Evolutionary conservation across 2,113 vertebrate genomes (phyloP), one percentile per base, ranked within the genome.

Genomic region (Hoplias malabaricus): DNA sequence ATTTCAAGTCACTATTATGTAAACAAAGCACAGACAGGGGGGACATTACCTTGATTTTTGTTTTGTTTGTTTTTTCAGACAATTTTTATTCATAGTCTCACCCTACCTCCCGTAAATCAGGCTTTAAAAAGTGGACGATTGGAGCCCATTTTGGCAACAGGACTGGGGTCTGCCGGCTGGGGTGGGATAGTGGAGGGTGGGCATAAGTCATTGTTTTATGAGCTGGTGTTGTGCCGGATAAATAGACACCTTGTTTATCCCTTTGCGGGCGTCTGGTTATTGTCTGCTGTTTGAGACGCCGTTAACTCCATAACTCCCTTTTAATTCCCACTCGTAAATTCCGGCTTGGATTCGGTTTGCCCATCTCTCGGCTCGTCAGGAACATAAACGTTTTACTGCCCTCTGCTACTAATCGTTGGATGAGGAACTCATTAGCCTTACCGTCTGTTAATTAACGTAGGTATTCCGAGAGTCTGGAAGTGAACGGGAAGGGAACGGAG

Each of bases 171-270:
- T 53, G 54, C 25, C 74, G 79, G 82, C 79, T 83, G 82, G 67
- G 74, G 81, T 84, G 77, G 83, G 86, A 87, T 86, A 78, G 84
- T 85, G 86, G 83, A 81, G 78, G 82, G 82, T 78, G 83, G 87
- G 84, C 87, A 77, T 87, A 85, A 85, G 85, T 88, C 84, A 84
- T 74, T 72, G 65, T 85, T 91, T 91, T 89, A 89, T 54, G 78
- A 85, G 80, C 34, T 9, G 71, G 79, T 75, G 65, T 86, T 84
- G 80, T 71, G 62, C 59, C 76, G 38, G 66, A 66, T 75, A 57
- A 70, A 56, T 48, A 33, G 66, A 73, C 38, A 63, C 42, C 65
- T 65, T 82, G 79, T 78, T 82, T 80, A 56, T 56, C 36, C 16
- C 34, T 72, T 77, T 69, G 59, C 70, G 40, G 66, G 48, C 56